These are phyloP conservation scores for Botrylloides violaceus DNA, from an alignment of 23 tunicate genomes.

Conservation along the genomic window DNA sequence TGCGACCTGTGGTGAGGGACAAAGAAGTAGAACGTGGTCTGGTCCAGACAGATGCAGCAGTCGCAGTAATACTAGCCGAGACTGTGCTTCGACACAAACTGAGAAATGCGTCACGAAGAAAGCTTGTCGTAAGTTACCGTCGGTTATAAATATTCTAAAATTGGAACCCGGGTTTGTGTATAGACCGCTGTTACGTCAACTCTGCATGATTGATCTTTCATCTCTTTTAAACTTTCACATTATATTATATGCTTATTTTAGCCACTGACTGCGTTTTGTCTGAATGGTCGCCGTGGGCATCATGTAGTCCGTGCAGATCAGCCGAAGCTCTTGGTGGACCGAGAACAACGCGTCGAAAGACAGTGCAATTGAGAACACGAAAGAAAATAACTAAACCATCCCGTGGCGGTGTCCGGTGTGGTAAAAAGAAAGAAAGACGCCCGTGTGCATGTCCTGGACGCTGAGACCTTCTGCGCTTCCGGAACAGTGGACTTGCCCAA, in stretches of 20 bases:
- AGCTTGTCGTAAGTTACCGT: neutral
- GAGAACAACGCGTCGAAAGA: neutral
- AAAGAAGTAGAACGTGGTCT: neutral
- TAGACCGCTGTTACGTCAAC: no score
- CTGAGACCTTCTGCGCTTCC: no score
- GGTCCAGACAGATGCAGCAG: neutral
- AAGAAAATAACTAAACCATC: constrained; percentile 7
- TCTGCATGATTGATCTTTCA: no score
- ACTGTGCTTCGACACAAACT: neutral
- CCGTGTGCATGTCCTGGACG: constrained; percentile 25
- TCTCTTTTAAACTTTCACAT: no score
- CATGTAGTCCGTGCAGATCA: constrained; percentile 1
- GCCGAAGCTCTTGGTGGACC: neutral
- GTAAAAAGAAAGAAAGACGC: constrained; percentile 15
- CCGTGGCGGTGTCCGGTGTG: constrained; percentile 24
- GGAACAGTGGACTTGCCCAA: no score
- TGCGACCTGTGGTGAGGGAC: constrained; percentile 27
- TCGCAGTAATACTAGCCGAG: neutral
- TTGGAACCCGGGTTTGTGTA: no score
- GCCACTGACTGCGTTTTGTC: constrained; percentile 15
- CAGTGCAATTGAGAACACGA: constrained; percentile 20
- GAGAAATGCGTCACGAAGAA: neutral
- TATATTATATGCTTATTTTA: no score
- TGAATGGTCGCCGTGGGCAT: constrained; percentile 25
- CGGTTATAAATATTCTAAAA: no score